These are phyloP conservation scores for Leptonema lineaticorne DNA, from an alignment of 1,140 invertebrate genomes.

Conservation along the genomic window DNA sequence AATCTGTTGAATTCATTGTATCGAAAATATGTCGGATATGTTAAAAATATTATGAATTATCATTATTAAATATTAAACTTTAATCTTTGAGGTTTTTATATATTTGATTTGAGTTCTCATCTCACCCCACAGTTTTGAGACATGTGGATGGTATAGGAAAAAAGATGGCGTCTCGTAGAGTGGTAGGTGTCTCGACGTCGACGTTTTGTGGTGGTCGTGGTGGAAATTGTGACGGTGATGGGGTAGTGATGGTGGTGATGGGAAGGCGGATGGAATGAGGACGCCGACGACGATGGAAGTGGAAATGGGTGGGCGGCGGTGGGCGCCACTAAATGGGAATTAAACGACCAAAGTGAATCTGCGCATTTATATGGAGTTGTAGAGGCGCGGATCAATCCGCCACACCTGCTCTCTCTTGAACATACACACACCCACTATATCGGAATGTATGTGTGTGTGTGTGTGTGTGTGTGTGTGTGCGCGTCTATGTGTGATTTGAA, in stretches of 20 bases:
- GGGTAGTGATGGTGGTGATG: too few species aligned
- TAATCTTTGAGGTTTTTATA: too few species aligned
- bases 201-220: too few species aligned
- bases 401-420: conserved; percentile 34
- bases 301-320: not conserved
- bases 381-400: conserved; percentile 39
- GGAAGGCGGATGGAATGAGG: too few species aligned
- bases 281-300: too few species aligned
- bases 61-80: too few species aligned
- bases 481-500: too few species aligned
- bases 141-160: conserved; percentile 29
- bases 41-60: too few species aligned
- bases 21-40: too few species aligned
- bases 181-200: conserved; percentile 11
- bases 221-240: too few species aligned
- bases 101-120: too few species aligned
- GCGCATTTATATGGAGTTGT: conserved; percentile 39
- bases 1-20: too few species aligned
- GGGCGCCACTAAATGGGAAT: conserved; percentile 40
- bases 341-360: conserved; percentile 43
- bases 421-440: not conserved
- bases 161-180: conserved; percentile 39
- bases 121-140: conserved; percentile 4
- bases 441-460: not conserved
- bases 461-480: not conserved